These are phyloP conservation scores for Drosophila lutescens DNA, from an alignment of 2,888 invertebrate genomes.

Conservation along the genomic window DNA sequence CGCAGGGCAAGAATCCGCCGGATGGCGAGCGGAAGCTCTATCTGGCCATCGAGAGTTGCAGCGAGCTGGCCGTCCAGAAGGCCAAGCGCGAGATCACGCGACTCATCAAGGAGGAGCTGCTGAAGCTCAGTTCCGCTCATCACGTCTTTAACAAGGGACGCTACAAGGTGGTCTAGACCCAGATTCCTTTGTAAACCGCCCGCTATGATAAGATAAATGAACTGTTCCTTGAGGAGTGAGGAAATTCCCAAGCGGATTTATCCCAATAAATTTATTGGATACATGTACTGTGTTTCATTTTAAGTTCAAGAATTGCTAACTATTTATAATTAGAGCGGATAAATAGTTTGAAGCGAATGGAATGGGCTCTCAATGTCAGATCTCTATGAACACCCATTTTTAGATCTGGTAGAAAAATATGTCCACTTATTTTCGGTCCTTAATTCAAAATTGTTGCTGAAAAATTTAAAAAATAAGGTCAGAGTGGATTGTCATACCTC, in stretches of 20 bases:
- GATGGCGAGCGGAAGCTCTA: conserved; percentile 98
- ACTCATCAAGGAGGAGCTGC: conserved; percentile 98
- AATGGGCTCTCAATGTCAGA: too few species aligned
- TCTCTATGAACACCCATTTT: too few species aligned
- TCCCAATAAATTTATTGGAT: conserved; percentile 10
- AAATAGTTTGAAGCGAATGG: too few species aligned
- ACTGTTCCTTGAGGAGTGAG: conserved; percentile 1
- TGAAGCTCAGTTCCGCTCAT: conserved; percentile 94
- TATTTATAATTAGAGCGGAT: too few species aligned
- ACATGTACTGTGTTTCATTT: not conserved
- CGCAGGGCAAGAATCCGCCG: conserved; percentile 93
- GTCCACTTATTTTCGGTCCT: too few species aligned
- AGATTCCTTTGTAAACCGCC: not conserved
- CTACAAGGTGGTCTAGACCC: conserved; percentile 93
- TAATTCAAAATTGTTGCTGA: too few species aligned
- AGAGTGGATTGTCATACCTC: too few species aligned
- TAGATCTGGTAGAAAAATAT: too few species aligned
- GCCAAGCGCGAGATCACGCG: conserved; percentile 99
- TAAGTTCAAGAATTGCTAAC: too few species aligned
- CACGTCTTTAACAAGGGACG: conserved; percentile 95
- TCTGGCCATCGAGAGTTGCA: conserved; percentile 99
- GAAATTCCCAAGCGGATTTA: not conserved
- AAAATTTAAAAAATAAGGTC: too few species aligned
- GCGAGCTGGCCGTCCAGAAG: conserved; percentile 97
- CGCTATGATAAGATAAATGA: conserved; percentile 1